Base-by-base conservation (phyloP, 2,888 invertebrate genomes). In the Philereme vetulata region DNA sequence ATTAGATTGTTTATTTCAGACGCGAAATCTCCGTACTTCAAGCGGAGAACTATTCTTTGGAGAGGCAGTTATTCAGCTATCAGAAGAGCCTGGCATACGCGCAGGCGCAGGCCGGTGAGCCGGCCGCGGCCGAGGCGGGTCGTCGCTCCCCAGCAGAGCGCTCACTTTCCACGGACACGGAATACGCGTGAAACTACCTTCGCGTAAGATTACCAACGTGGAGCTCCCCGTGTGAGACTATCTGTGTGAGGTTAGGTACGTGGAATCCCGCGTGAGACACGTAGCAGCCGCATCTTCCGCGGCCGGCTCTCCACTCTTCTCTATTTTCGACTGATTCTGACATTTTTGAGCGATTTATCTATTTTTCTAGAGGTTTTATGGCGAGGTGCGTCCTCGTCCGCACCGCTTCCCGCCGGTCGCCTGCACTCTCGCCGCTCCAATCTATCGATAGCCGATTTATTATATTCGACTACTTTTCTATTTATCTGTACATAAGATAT, bases 31-130 rank as follows among this genome's bases (percentile, higher is more conserved):
- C 94, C 66, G 95, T 95, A 8, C 92, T 97, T 51, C 96, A 96
- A 82, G 95, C 96, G n/a, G 97, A 97, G 85, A 97, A 97, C 83
- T 95, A 96, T 84, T 95, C 95, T 64, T 91, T 97, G 75, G 97
- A 97, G 87, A 93, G 96, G 71, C 96, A 97, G 84, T 87, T 97
- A 67, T 95, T 96, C 91, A 96, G 95, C 84, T 96, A 96, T 82
- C 96, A 97, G 86, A 95, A 96, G 85, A 95, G 95, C 78, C 93
- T 96, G 65, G 95, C 96, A 50, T 95, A 94, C 75, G 95, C 95
- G 50, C 95, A 95, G 82, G 94, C 95, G 48, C 93, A 91, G 77
- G 94, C 93, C 66, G 92, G 90, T 66, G 94, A 93, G 76, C 85
- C 79, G 77, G 88, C 80, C 70, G 84, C 70, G 74, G 85, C 79